phyloP scores from a whole-genome alignment of 1,140 invertebrate species.

The Chironomus striatipennis region DNA sequence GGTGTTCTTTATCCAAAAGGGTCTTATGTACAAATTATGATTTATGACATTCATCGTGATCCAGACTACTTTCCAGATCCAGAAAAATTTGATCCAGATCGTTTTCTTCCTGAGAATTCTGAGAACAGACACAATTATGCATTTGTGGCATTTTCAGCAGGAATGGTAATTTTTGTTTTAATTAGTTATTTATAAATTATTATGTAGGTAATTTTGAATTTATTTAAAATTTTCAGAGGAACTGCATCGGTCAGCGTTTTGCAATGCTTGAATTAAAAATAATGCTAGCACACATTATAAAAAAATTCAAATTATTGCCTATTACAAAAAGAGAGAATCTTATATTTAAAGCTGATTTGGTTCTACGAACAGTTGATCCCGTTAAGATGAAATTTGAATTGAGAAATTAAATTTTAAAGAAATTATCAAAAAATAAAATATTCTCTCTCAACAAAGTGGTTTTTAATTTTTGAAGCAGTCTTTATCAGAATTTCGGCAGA shows the following conservation, averaged over 20 bases:
- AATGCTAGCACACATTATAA: background rate
- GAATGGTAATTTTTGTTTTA: constrained; percentile 28
- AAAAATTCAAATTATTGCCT: background rate
- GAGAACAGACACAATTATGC: constrained; percentile 38
- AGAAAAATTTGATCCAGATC: constrained; percentile 57
- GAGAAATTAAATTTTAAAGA: background rate
- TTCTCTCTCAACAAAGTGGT: background rate
- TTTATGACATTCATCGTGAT: constrained; percentile 51
- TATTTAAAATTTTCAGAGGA: background rate
- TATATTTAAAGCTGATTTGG: constrained; percentile 31
- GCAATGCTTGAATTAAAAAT: constrained; percentile 36
- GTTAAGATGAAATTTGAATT: background rate
- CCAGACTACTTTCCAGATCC: constrained; percentile 52
- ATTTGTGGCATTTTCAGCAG: constrained; percentile 50
- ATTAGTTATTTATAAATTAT: background rate
- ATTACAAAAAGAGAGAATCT: constrained; percentile 31
- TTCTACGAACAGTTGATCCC: constrained; percentile 28
- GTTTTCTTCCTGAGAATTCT: constrained; percentile 47
- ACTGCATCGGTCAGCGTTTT: constrained; percentile 25
- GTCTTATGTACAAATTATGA: constrained; percentile 39
- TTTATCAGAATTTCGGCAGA: too few relatives aligned
- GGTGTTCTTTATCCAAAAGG: constrained; percentile 38
- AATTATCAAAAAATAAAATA: background rate
- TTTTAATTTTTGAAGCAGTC: too few relatives aligned
- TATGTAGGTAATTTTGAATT: too few relatives aligned